phyloP scores from a whole-genome alignment of 2,888 invertebrate genomes.

The Sinodicranocentrus sp. region DNA sequence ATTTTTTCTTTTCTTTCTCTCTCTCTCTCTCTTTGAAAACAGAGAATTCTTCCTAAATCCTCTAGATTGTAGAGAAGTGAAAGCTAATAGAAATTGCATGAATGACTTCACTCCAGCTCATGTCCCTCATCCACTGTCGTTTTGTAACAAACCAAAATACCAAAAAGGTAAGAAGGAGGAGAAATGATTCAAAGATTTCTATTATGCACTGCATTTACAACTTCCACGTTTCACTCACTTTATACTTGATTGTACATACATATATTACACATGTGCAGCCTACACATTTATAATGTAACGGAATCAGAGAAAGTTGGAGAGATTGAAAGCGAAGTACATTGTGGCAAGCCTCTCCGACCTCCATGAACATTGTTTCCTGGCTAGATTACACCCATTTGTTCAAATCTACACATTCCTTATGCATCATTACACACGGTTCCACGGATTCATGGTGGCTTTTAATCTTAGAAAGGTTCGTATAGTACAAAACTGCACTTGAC shows the following conservation, averaged over 20 bases:
- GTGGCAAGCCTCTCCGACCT: slow-evolving; percentile 54
- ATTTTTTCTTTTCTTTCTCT: slow-evolving; percentile 36
- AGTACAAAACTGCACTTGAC: slow-evolving; percentile 1
- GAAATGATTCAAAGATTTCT: slow-evolving; percentile 22
- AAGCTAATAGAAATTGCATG: slow-evolving; percentile 69
- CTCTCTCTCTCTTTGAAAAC: slow-evolving; percentile 20
- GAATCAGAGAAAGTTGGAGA: slow-evolving; percentile 32
- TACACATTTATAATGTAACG: slow-evolving; percentile 49
- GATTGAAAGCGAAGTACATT: slow-evolving; percentile 25
- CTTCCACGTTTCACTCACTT: neutral
- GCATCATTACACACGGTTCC: slow-evolving; percentile 67
- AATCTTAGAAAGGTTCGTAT: slow-evolving; percentile 41
- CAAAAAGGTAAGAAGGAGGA: slow-evolving; percentile 28
- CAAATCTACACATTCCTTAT: slow-evolving; percentile 67
- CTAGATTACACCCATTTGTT: slow-evolving; percentile 67
- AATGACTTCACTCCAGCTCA: slow-evolving; percentile 57
- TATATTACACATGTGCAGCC: too few species aligned
- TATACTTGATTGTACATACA: neutral
- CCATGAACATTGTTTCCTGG: slow-evolving; percentile 54
- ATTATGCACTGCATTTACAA: slow-evolving; percentile 26
- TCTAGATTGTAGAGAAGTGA: slow-evolving; percentile 55
- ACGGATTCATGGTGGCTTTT: slow-evolving; percentile 56
- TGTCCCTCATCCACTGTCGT: slow-evolving; percentile 54
- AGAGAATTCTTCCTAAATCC: slow-evolving; percentile 43
- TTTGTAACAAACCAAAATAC: slow-evolving; percentile 6